Conservation (phyloP, 2,113 vertebrate species). For the Zingel zingel region DNA sequence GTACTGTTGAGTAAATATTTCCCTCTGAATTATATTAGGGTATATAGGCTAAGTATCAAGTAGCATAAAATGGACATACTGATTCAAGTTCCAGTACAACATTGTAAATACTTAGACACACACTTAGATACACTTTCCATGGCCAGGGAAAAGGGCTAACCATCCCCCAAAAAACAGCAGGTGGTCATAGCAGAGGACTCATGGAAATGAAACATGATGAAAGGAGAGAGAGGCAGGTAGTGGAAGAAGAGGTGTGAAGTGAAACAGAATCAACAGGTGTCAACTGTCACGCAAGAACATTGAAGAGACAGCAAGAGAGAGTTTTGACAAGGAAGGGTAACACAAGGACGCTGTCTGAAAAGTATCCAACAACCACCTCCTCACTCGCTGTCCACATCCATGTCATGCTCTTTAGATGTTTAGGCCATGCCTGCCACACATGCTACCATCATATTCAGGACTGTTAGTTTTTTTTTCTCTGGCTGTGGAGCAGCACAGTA, state of each 20-base stretch:
- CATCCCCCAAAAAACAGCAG: conserved; percentile 32
- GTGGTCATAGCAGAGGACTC: conserved; percentile 47
- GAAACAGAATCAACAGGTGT: conserved; percentile 32
- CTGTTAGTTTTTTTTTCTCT: background rate
- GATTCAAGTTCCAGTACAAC: background rate
- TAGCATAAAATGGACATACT: background rate
- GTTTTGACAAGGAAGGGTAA: conserved; percentile 19
- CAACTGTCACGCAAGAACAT: conserved; percentile 25
- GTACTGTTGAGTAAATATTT: background rate
- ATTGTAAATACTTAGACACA: too few species aligned
- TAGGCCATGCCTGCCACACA: conserved; percentile 46
- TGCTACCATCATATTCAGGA: conserved; percentile 8
- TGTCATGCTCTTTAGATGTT: conserved; percentile 27
- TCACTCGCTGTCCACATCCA: conserved; percentile 23
- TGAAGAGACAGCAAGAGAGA: conserved; percentile 23
- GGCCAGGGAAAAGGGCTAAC: background rate
- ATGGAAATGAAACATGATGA: conserved; percentile 22
- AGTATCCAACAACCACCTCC: conserved; percentile 26
- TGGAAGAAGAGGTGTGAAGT: conserved; percentile 3
- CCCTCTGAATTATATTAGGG: background rate
- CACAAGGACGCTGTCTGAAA: conserved; percentile 24
- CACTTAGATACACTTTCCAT: too few species aligned
- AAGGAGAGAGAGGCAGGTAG: conserved; percentile 9
- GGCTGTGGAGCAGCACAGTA: conserved; percentile 1
- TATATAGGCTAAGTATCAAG: background rate